A percentile compares a stretch with the other conserved stretches of the same genome.
These are phyloP conservation scores for Zoanthus solanderi DNA, from an alignment of 92 coral and sea anemone genomes.

Conservation along the genomic window DNA sequence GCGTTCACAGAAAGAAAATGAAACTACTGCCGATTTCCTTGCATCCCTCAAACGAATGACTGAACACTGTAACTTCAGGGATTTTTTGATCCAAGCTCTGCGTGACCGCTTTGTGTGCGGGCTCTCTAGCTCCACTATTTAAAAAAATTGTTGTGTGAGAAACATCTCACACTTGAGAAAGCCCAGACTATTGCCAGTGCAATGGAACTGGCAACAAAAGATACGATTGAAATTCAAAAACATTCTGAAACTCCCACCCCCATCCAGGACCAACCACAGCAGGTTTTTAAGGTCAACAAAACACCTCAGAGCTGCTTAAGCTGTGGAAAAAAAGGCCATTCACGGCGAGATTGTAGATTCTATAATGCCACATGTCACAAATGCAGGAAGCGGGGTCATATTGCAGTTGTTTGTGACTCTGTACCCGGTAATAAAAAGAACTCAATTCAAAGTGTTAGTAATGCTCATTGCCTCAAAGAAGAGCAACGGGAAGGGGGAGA, in stretches of 20 bases:
- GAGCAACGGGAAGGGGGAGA: background rate
- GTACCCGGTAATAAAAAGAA: background rate
- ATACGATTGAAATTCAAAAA: background rate
- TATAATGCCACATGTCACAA: background rate
- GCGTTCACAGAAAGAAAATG: background rate
- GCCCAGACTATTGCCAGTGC: constrained; percentile 1
- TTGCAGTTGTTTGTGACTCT: background rate
- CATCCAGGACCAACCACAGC: background rate
- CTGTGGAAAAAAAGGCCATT: background rate
- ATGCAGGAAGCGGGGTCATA: background rate
- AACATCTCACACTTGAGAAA: background rate
- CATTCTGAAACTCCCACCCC: background rate
- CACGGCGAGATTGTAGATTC: background rate
- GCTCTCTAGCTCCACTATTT: background rate
- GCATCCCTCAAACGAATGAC: background rate
- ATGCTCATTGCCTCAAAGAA: background rate
- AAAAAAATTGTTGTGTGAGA: background rate
- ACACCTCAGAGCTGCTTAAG: background rate
- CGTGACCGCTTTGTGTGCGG: background rate
- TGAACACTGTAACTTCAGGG: background rate
- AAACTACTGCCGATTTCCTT: background rate
- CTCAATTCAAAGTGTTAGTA: background rate
- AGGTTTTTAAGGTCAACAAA: background rate
- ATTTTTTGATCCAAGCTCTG: background rate
- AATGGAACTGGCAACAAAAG: background rate